phyloP scores from a whole-genome alignment of 1,140 invertebrate genomes.

The Halesus radiatus region DNA sequence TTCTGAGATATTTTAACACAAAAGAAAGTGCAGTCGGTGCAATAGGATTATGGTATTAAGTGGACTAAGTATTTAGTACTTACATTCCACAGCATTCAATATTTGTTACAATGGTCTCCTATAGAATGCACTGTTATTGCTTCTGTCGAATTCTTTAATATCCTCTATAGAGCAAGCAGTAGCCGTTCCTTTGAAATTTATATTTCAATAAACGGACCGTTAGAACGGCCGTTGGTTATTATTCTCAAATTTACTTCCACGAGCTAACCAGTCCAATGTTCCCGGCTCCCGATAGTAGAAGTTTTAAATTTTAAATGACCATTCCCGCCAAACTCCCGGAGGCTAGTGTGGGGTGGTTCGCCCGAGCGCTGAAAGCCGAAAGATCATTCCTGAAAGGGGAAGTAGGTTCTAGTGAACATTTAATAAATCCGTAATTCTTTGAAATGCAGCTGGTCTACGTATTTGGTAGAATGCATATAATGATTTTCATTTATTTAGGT shows the following conservation, averaged over 20 bases:
- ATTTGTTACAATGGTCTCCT: no score
- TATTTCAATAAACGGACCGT: conserved; percentile 2
- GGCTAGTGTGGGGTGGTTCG: neutral
- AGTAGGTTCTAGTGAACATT: neutral
- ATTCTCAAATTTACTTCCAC: conserved; percentile 18
- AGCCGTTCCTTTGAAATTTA: conserved; percentile 10
- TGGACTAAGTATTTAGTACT: no score
- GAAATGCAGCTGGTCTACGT: no score
- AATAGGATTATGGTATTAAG: no score
- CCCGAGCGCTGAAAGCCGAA: neutral
- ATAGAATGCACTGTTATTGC: neutral
- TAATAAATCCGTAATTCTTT: neutral
- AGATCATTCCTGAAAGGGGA: neutral
- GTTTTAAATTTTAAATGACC: conserved; percentile 45
- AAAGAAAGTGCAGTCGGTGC: no score
- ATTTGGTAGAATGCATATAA: no score
- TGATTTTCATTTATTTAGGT: no score
- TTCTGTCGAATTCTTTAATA: neutral
- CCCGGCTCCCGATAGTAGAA: conserved; percentile 14
- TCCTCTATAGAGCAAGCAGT: neutral
- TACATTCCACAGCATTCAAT: no score
- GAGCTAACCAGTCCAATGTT: conserved; percentile 4
- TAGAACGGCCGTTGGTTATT: neutral
- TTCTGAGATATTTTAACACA: no score
- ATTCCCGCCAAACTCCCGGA: conserved; percentile 18